Evolutionary conservation across 2,797 vertebrate species (phyloP).

Genomic region (Myotis pilosus): DNA sequence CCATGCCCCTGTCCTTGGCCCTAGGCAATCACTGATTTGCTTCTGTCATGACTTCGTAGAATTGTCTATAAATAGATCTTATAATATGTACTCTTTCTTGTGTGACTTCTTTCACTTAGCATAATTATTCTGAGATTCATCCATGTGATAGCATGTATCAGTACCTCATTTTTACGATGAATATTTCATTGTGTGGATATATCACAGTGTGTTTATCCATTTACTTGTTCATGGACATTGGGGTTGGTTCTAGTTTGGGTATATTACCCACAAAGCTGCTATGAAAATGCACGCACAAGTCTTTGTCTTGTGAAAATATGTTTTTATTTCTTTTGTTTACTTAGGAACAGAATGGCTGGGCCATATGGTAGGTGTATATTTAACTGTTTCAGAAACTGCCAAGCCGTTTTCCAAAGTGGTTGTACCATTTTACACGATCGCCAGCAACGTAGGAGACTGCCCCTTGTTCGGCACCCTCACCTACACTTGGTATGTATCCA

Average conservation of each 20-base stretch:
- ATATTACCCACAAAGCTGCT: neutral
- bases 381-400: neutral
- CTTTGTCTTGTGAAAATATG: neutral
- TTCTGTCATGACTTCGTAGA: neutral
- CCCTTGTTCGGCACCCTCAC: neutral
- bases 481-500: neutral
- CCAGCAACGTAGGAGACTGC: neutral
- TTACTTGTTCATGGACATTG: neutral
- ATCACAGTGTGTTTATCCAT: neutral
- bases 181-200: neutral
- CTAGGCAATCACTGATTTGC: neutral
- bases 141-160: neutral
- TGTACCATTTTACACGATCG: neutral
- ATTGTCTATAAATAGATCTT: neutral
- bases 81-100: neutral
- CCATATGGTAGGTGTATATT: neutral
- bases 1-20: neutral
- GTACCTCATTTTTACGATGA: neutral
- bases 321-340: conserved; percentile 9
- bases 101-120: conserved; percentile 8
- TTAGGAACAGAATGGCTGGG: neutral
- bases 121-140: conserved; percentile 27
- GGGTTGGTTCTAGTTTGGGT: neutral
- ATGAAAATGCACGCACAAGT: neutral
- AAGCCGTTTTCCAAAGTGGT: neutral